phyloP scores from a whole-genome alignment of 2,113 vertebrate species.

The Planiliza haematocheilus region DNA sequence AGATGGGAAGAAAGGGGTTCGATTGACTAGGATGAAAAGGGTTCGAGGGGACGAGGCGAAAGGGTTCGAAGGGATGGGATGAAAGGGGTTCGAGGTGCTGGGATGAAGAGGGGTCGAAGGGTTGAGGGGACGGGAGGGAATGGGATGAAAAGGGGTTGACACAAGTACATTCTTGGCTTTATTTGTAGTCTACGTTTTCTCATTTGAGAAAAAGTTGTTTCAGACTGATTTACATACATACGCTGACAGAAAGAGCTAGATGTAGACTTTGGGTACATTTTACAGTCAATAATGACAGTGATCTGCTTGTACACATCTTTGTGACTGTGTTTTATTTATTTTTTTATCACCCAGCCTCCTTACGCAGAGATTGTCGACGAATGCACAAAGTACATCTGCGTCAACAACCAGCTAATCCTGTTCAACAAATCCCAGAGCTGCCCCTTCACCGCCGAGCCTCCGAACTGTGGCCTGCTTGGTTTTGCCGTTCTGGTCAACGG shows the following conservation, averaged over 20 bases:
- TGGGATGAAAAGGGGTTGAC: too few species aligned
- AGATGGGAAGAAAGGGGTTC: too few species aligned
- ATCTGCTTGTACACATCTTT: background rate
- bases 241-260: background rate
- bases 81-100: too few species aligned
- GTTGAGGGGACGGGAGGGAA: too few species aligned
- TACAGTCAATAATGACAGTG: background rate
- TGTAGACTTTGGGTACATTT: background rate
- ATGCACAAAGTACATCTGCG: slow-evolving; percentile 92
- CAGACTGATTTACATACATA: background rate
- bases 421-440: slow-evolving; percentile 95
- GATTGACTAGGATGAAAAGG: too few species aligned
- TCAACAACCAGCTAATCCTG: slow-evolving; percentile 91
- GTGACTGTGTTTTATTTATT: background rate
- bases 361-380: slow-evolving; percentile 86
- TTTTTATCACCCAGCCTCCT: slow-evolving; percentile 73
- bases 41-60: too few species aligned
- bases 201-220: background rate
- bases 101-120: too few species aligned
- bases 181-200: background rate
- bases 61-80: too few species aligned
- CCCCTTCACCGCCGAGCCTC: slow-evolving; percentile 84
- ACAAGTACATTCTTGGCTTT: background rate
- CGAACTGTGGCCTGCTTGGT: slow-evolving; percentile 93
- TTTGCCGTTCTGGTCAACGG: slow-evolving; percentile 90